Evolutionary conservation across 2,888 invertebrate genomes (phyloP).

Genomic region (Acleris literana): DNA sequence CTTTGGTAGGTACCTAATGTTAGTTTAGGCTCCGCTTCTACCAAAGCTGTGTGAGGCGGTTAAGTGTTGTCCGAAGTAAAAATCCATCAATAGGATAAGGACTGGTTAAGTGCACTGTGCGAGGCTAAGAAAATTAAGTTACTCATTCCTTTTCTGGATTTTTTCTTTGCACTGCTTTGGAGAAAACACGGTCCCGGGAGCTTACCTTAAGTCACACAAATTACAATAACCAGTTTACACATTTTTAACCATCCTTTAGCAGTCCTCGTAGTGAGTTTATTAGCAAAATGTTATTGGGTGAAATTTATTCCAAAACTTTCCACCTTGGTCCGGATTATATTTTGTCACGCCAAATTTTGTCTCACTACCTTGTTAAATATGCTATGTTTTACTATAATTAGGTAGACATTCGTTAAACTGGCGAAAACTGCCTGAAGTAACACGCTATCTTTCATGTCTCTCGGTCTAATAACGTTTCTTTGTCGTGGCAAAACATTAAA

Average conservation of each 20-base stretch:
- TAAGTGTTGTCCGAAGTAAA: too few species aligned
- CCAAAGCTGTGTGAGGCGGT: not conserved
- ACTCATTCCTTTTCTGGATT: too few species aligned
- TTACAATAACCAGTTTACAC: too few species aligned
- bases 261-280: not conserved
- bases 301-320: not conserved
- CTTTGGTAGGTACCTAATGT: too few species aligned
- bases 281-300: constrained; percentile 1
- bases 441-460: constrained; percentile 33
- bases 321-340: constrained; percentile 10
- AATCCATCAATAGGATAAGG: too few species aligned
- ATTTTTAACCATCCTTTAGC: too few species aligned
- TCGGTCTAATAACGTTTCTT: constrained; percentile 31
- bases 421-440: constrained; percentile 21
- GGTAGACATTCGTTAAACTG: constrained; percentile 16
- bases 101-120: too few species aligned
- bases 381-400: constrained; percentile 16
- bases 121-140: too few species aligned
- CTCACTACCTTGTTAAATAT: constrained; percentile 15
- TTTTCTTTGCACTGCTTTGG: too few species aligned
- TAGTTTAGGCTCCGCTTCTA: too few species aligned
- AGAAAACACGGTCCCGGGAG: too few species aligned
- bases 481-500: constrained; percentile 31
- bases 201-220: too few species aligned
- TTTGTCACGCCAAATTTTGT: constrained; percentile 21